A percentile compares a stretch with the other conserved stretches of the same genome.
Evolutionary conservation across 2,797 vertebrate species (phyloP).

Genomic region (Tinamus major): DNA sequence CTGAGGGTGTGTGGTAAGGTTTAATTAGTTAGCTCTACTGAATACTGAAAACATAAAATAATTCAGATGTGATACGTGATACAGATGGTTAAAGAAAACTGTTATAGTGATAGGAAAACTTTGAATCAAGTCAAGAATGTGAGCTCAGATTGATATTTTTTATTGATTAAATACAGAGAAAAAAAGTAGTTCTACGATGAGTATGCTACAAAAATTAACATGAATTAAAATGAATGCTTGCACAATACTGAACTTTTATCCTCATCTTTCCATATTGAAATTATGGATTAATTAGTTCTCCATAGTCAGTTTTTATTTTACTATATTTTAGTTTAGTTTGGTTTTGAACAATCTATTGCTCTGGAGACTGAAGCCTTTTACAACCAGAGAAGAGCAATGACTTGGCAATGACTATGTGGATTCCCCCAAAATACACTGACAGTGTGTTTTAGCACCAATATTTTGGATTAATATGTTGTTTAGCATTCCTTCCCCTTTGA

Average conservation of each 20-base stretch:
- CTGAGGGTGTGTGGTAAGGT: background rate
- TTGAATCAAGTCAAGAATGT: background rate
- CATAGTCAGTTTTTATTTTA: background rate
- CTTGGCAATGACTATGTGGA: background rate
- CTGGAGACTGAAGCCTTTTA: background rate
- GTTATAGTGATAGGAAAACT: background rate
- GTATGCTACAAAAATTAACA: background rate
- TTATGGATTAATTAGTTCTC: constrained; percentile 23
- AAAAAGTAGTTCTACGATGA: background rate
- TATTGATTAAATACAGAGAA: background rate
- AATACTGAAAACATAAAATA: background rate
- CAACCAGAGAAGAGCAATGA: background rate
- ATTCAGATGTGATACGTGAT: rapidly evolving
- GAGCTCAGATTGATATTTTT: background rate
- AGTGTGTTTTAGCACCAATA: background rate
- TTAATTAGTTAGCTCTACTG: background rate
- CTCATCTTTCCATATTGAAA: background rate
- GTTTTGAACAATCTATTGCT: constrained; percentile 21
- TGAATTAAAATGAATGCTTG: background rate
- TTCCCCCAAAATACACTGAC: background rate
- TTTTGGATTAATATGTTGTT: constrained; percentile 22
- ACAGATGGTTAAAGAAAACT: background rate
- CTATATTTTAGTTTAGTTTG: background rate
- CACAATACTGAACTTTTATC: background rate
- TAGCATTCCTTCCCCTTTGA: background rate